Base-by-base conservation (phyloP, 2,888 invertebrate genomes). In the Lycophotia porphyrea region DNA sequence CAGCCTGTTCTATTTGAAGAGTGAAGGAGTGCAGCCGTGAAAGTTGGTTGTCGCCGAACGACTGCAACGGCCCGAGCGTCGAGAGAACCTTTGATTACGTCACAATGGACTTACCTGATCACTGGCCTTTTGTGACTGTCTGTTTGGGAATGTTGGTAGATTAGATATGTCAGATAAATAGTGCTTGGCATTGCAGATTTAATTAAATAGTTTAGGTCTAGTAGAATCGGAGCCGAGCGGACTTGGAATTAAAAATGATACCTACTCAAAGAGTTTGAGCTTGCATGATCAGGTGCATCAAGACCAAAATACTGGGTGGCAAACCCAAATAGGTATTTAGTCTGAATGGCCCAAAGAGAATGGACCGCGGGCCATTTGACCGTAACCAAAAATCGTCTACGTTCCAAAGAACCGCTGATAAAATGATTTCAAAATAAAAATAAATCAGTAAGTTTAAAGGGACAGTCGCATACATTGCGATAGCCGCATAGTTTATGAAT, bases 71-170 rank as follows among this genome's bases (percentile, higher is more conserved):
- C 55, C 55, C 61, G 67, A 68, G 66, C 63, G 21, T 15, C 68
- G 64, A 67, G 69, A 64, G 71, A 76, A 47, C 70, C 81, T 78
- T 81, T 87, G 87, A 88, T 87, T 81, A 79, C 76, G 77, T 80
- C 74, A 79, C 82, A 71, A 80, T 71, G 79, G 70, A 81, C 84
- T 84, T 84, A 76, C 64, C 67, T 81, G 82, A 88, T 87, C 80
- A 87, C 76, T 74, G 65, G 76, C 42, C 78, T 47, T 71, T 71
- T 71, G 81, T 44, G 72, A 64, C n/a, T 73, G 11, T 39, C 82
- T 69, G 34, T 68, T 44, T 65, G 67, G n/a, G 55, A 81, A 47
- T 52, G 31, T 36, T 63, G 24, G 55, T 52, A 21, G 55, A 49
- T 55, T 58, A 65, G 42, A 55, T 2, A 24, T 5, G 11, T 15